Percentiles rank a stretch among this genome's conserved stretches.
Conservation (phyloP, 1,140 invertebrate species). For the Stegodyphus dumicola region DNA sequence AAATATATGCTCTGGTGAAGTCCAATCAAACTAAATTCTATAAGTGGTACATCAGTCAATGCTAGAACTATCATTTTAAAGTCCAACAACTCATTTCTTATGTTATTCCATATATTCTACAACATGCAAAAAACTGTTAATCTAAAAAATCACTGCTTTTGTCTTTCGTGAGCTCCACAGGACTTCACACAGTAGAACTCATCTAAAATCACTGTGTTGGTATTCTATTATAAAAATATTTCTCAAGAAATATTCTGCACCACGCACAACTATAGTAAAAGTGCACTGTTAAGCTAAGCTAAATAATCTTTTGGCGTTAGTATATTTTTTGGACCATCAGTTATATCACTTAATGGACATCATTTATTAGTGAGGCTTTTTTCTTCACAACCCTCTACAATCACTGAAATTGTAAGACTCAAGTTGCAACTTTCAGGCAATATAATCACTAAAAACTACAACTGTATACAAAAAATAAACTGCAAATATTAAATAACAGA, state of each 20-base stretch:
- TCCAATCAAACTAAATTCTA: slow-evolving; percentile 36
- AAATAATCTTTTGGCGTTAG: slow-evolving; percentile 38
- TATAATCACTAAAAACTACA: neutral
- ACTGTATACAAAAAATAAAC: slow-evolving; percentile 1
- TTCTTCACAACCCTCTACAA: too few relatives aligned
- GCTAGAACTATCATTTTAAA: slow-evolving; percentile 10
- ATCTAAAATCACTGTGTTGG: neutral
- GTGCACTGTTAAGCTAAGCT: slow-evolving; percentile 32
- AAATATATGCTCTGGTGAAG: slow-evolving; percentile 29
- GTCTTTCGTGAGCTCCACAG: too few relatives aligned
- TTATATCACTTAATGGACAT: slow-evolving; percentile 39
- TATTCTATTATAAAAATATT: slow-evolving; percentile 54
- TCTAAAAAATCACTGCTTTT: too few relatives aligned
- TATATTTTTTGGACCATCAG: slow-evolving; percentile 41
- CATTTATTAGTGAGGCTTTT: neutral
- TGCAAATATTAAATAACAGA: neutral
- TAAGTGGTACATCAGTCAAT: slow-evolving; percentile 5
- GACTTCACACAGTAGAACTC: neutral
- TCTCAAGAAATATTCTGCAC: slow-evolving; percentile 38
- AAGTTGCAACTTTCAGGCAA: too few relatives aligned
- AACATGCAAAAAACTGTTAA: too few relatives aligned
- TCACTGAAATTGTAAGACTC: too few relatives aligned
- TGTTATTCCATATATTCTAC: too few relatives aligned
- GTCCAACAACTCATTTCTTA: neutral
- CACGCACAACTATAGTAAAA: slow-evolving; percentile 33